Percentiles rank a stretch among this genome's conserved stretches.
These are phyloP conservation scores for Muscicapa adusta DNA, from an alignment of 2,113 vertebrate genomes.

Conservation along the genomic window DNA sequence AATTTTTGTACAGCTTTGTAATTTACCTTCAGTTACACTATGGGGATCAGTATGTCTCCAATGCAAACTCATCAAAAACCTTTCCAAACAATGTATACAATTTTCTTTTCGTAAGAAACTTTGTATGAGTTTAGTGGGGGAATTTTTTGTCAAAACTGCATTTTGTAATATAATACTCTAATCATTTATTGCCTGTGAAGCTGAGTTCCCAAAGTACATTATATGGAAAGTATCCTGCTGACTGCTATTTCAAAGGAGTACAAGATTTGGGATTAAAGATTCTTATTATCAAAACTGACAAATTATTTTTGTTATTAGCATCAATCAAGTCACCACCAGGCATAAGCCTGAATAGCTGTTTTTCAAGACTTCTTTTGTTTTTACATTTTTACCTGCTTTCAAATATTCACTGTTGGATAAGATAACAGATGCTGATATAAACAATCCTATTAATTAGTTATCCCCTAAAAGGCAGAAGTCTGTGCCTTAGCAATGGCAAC, in stretches of 20 bases:
- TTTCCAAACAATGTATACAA: background rate
- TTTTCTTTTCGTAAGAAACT: background rate
- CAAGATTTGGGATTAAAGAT: background rate
- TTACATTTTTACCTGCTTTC: conserved; percentile 14
- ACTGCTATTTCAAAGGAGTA: background rate
- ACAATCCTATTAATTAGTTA: background rate
- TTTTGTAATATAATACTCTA: background rate
- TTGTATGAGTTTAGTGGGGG: background rate
- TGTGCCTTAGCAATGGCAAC: background rate
- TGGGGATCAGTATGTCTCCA: background rate
- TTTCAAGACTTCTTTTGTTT: conserved; percentile 16
- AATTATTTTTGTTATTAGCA: conserved; percentile 45
- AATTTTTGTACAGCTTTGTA: background rate
- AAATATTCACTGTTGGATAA: conserved; percentile 12
- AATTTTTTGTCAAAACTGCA: background rate
- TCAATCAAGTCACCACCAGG: conserved; percentile 27
- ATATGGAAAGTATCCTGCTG: background rate
- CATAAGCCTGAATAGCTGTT: background rate
- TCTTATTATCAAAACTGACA: conserved; percentile 41
- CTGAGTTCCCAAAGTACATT: background rate
- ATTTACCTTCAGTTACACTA: background rate
- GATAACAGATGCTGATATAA: background rate
- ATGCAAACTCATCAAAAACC: background rate
- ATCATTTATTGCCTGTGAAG: conserved; percentile 6
- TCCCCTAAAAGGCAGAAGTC: background rate